These are phyloP conservation scores for Oceanites oceanicus DNA, from an alignment of 2,113 vertebrate species.

Conservation along the genomic window DNA sequence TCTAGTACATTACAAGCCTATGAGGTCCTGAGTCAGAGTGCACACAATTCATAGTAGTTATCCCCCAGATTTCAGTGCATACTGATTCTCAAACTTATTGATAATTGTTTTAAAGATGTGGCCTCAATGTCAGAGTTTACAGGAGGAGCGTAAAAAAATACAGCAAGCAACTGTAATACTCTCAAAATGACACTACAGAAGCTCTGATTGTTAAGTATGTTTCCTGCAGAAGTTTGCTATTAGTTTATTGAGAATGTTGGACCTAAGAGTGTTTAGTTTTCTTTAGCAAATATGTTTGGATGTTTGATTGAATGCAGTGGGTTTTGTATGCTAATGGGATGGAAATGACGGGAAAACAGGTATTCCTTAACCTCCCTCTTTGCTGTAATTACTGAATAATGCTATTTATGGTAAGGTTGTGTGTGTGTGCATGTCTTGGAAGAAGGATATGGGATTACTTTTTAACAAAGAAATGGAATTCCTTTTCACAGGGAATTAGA, in stretches of 20 bases:
- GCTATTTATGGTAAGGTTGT: not conserved
- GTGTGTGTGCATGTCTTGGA: not conserved
- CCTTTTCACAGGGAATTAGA: constrained; percentile 24
- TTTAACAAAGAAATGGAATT: constrained; percentile 30
- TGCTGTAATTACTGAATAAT: not conserved
- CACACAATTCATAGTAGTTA: not conserved
- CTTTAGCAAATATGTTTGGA: not conserved
- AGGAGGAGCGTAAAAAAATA: not conserved
- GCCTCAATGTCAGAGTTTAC: not conserved
- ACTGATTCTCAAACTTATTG: not conserved
- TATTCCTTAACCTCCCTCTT: not conserved
- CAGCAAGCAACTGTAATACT: not conserved
- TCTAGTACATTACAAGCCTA: not conserved
- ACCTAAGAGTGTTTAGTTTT: not conserved
- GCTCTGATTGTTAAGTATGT: not conserved
- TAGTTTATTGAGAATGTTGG: not conserved
- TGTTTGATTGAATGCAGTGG: not conserved
- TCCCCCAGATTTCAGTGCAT: not conserved
- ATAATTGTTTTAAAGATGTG: not conserved
- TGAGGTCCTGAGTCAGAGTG: not conserved
- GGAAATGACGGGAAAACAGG: not conserved
- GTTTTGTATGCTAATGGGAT: not conserved
- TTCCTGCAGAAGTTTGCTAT: not conserved
- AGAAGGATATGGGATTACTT: not conserved
- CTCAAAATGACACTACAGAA: not conserved